Evolutionary conservation across 1,140 invertebrate genomes (phyloP), one percentile per base, ranked within the genome.

Genomic region (Campodea augens): DNA sequence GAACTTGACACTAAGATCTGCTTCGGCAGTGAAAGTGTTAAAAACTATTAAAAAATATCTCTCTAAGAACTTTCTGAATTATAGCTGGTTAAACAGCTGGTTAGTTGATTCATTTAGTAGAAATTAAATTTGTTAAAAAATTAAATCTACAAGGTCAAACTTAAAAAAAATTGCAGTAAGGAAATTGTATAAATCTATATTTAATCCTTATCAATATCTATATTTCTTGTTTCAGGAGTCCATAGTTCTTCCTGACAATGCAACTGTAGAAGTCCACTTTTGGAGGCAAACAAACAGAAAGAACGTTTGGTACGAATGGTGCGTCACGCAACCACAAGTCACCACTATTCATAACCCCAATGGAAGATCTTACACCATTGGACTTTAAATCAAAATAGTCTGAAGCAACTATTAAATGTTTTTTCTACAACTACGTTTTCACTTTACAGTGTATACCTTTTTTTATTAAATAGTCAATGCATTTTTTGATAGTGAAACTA

Each of bases 291-390:
- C 77, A 38, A 74, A 67, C 49, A 61, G 69, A 7, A 73, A 81
- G 42, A 80, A 84, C 57, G 89, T 97, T 1, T 97, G 91, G 91
- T 98, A 97, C 57, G 90, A 97, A 61, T 98, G 92, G 92, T 73
- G 77, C 50, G 65, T 93, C 2, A 68, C 70, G 2, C 67, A 75
- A 45, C 87, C 87, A 1, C 49, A 64, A 5, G 59, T 68, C 10
- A 55, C 69, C 5, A 56, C 71, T 2, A 71, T 90, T 48, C 84
- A 90, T 57, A 92, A 92, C 65, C 72, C 77, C 1, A 78, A 75
- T 55, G 87, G 85, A 10, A 64, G 80, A 47, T 81, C 81, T 5
- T 83, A 79, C 52, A 76, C 68, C 18, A 81, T 82, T 32, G 68
- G 67, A 47, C 59, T 70, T 38, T 67, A 57, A 62, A 49, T 15